These are phyloP conservation scores for Ptycholaimellus sp. DNA, from an alignment of 2,888 invertebrate genomes.

Conservation along the genomic window DNA sequence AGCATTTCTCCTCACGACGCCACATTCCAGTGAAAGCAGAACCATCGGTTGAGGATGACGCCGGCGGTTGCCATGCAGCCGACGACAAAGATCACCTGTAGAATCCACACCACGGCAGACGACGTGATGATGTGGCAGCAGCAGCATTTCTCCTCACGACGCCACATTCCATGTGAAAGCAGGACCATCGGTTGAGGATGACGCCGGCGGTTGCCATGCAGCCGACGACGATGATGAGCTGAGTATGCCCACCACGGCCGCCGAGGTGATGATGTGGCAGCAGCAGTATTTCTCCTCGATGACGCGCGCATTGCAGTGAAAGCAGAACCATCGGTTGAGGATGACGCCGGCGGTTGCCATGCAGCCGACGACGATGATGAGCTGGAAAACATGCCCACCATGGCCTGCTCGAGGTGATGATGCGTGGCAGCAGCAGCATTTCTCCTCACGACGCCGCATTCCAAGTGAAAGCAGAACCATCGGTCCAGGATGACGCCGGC, in stretches of 20 bases:
- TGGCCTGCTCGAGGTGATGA: no score
- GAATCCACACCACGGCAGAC: constrained; percentile 1
- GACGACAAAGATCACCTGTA: constrained; percentile 2
- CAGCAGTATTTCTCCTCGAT: no score
- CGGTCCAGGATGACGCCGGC: constrained; percentile 1
- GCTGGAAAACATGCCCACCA: no score
- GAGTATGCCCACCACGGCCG: constrained; percentile 3
- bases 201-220: not conserved
- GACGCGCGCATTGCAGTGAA: no score
- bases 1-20: no score
- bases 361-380: not conserved
- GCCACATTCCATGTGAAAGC: no score
- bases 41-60: constrained; percentile 1
- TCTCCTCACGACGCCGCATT: no score
- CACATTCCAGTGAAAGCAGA: no score
- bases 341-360: not conserved
- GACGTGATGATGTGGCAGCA: constrained; percentile 4
- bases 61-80: not conserved
- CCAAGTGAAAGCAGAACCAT: no score
- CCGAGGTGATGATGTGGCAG: constrained; percentile 3
- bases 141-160: no score
- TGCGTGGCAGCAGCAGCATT: no score
- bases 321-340: not conserved
- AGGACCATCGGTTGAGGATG: not conserved
- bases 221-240: constrained; percentile 1